phyloP scores from a whole-genome alignment of 1,140 invertebrate genomes.

The Probaryconus sp. region DNA sequence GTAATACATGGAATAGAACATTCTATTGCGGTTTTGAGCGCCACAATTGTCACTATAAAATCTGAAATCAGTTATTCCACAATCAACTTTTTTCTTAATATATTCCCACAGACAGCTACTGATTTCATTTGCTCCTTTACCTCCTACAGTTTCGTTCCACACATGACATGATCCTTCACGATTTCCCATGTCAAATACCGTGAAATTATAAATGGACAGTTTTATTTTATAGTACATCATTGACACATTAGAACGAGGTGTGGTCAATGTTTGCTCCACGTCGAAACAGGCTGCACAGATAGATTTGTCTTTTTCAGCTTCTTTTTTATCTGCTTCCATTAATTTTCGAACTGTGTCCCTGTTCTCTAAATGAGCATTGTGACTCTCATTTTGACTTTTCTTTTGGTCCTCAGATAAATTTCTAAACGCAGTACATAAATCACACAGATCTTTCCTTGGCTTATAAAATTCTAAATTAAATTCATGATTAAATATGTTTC shows the following conservation, averaged over 20 bases:
- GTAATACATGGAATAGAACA: too few species aligned
- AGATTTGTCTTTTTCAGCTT: conserved; percentile 29
- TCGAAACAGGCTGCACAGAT: conserved; percentile 60
- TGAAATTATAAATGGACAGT: conserved; percentile 63
- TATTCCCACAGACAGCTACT: too few species aligned
- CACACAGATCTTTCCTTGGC: conserved; percentile 8
- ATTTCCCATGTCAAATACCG: conserved; percentile 36
- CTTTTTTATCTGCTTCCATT: conserved; percentile 48
- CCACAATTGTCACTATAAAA: too few species aligned
- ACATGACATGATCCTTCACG: conserved; percentile 38
- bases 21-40: too few species aligned
- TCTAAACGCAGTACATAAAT: conserved; percentile 21
- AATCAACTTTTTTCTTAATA: too few species aligned
- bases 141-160: conserved; percentile 43
- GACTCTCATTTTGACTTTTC: conserved; percentile 28
- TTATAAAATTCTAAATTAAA: conserved; percentile 5
- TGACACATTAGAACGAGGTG: conserved; percentile 50
- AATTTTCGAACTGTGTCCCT: conserved; percentile 51
- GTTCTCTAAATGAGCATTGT: conserved; percentile 45
- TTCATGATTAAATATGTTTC: conserved; percentile 4
- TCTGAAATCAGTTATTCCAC: too few species aligned
- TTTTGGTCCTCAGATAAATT: conserved; percentile 35
- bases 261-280: conserved; percentile 56
- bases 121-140: conserved; percentile 55
- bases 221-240: conserved; percentile 62